Percentiles rank a stretch among this genome's conserved stretches.
Evolutionary conservation across 64 coral and sea anemone species (phyloP).

Genomic region (Montipora capricornis): DNA sequence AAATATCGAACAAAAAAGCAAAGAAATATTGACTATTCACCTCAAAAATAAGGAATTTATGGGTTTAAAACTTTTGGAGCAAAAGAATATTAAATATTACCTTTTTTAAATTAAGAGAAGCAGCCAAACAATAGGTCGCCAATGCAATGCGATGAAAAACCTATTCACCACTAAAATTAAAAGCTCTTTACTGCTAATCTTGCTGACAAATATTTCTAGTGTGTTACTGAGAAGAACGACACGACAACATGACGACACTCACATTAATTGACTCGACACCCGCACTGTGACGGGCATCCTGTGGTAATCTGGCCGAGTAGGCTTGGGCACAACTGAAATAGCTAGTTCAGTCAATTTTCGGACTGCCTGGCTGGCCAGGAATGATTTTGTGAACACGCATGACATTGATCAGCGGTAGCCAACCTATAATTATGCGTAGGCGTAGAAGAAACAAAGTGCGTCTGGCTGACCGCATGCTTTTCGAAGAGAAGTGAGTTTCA

Average conservation of each 20-base stretch:
- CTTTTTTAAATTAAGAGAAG: no score
- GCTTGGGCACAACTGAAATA: background rate
- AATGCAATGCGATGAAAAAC: no score
- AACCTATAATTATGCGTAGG: background rate
- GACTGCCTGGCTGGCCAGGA: background rate
- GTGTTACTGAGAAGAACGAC: background rate
- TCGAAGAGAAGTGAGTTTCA: conserved; percentile 9
- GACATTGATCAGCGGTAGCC: background rate
- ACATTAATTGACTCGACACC: background rate
- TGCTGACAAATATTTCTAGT: background rate
- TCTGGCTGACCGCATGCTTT: background rate
- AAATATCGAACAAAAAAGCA: background rate
- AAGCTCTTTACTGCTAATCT: no score
- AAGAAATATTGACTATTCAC: background rate
- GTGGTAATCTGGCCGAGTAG: background rate
- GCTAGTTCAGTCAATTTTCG: background rate
- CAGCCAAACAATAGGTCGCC: no score
- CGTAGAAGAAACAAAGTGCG: background rate
- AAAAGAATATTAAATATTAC: no score
- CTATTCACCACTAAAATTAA: no score
- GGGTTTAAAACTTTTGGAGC: background rate
- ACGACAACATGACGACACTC: background rate
- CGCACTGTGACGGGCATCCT: background rate
- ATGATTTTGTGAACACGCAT: background rate
- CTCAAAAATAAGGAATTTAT: background rate